Base-by-base conservation (phyloP, 1,140 invertebrate species). In the Zaprionus vittiger region DNA sequence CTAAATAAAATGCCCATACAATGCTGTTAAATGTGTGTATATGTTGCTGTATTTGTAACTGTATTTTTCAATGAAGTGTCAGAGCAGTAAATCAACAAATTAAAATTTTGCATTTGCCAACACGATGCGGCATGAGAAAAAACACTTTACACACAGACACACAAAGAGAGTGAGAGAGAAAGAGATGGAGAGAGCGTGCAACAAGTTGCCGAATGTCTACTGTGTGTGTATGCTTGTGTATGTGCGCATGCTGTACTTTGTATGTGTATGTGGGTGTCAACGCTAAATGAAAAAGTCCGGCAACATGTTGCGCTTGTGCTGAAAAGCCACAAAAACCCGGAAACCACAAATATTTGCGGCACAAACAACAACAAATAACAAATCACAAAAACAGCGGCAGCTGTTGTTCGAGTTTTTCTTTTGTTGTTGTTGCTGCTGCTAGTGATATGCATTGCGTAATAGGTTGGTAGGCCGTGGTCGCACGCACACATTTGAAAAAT, bases 291-390 rank as follows among this genome's bases (percentile, higher is more conserved):
- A 78, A 78, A 74, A 62, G 65, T 74, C 56, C 72, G 64, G 72
- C 75, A 77, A 77, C 75, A 77, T 77, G 75, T 77, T 74, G 69
- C 73, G 77, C 75, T 72, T 60, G 67, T 74, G 77, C 22, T 83
- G 72, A 52, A 82, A 87, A 79, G 71, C 68, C 73, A 80, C 72
- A 83, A 89, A 79, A 91, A 86, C 75, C 80, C 87, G 83, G 87
- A 91, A 91, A 91, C 87, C 87, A 76, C 87, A 91, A 91, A 91
- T 87, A 91, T 91, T 87, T 91, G 75, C 73, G 83, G 67, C 74
- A 81, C 66, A 76, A 77, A 73, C 73, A 83, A 55, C 61, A 62
- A 80, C 63, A 74, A 52, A 65, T 37, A 73, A 57, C 38, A 69
- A 38, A 59, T 67, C 41, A 71, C 26, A 61, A 69, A 68, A 34